Evolutionary conservation across 2,888 invertebrate species (phyloP).

Genomic region (Sclerodermus sp.): DNA sequence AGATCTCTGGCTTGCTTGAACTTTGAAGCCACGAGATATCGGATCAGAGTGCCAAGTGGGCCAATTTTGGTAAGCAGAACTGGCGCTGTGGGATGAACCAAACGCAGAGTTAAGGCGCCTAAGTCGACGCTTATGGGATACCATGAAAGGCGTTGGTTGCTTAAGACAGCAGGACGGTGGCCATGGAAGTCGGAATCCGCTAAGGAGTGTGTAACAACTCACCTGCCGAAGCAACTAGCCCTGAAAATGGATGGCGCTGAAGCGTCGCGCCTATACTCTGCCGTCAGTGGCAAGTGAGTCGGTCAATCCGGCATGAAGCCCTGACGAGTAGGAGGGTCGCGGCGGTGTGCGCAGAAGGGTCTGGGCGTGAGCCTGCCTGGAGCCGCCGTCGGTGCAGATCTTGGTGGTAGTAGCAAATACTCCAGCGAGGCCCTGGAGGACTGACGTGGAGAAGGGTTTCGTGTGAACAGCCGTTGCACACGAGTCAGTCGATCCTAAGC

Average conservation of each 20-base stretch:
- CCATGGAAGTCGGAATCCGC: slow-evolving; percentile 71
- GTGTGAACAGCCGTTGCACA: too few species aligned
- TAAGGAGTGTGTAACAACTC: slow-evolving; percentile 64
- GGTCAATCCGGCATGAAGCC: slow-evolving; percentile 56
- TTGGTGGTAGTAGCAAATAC: slow-evolving; percentile 66
- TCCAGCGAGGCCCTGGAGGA: too few species aligned
- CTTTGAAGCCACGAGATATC: slow-evolving; percentile 60
- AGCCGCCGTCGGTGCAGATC: slow-evolving; percentile 47
- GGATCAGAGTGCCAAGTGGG: slow-evolving; percentile 69
- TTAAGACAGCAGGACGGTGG: slow-evolving; percentile 72
- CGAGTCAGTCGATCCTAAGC: too few species aligned
- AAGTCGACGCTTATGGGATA: slow-evolving; percentile 58
- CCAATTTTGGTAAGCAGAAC: slow-evolving; percentile 79
- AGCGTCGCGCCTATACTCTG: slow-evolving; percentile 58
- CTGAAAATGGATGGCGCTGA: slow-evolving; percentile 70
- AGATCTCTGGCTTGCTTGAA: slow-evolving; percentile 67
- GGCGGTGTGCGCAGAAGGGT: slow-evolving; percentile 59
- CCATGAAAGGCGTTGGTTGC: slow-evolving; percentile 65
- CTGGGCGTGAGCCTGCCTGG: slow-evolving; percentile 56
- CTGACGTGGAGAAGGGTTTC: too few species aligned
- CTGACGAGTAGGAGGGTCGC: slow-evolving; percentile 66
- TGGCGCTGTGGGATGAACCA: slow-evolving; percentile 76
- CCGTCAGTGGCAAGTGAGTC: slow-evolving; percentile 28
- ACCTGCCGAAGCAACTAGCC: slow-evolving; percentile 68
- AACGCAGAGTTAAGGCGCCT: slow-evolving; percentile 47